These are phyloP conservation scores for Flexamia atlantica DNA, from an alignment of 2,888 invertebrate genomes.

Conservation along the genomic window DNA sequence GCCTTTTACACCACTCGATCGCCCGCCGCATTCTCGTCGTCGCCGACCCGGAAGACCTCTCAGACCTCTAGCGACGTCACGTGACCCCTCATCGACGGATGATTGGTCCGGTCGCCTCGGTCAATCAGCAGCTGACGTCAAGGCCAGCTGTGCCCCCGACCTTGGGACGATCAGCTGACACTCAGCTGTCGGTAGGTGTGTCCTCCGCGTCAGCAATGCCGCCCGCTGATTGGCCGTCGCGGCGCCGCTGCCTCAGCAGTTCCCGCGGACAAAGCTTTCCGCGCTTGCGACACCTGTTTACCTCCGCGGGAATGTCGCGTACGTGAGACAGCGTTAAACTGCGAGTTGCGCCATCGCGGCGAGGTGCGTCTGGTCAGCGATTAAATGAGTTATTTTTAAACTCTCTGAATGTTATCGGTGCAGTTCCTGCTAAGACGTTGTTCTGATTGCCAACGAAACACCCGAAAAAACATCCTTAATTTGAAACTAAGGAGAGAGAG, in stretches of 20 bases:
- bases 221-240: not conserved
- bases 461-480: no score
- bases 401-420: not conserved
- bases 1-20: not conserved
- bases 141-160: constrained; percentile 21
- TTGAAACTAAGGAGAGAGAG: no score
- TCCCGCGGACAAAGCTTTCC: constrained; percentile 16
- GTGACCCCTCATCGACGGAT: not conserved
- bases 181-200: constrained; percentile 22
- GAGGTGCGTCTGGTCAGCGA: not conserved
- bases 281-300: constrained; percentile 23
- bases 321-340: not conserved
- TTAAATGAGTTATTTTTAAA: not conserved
- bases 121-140: constrained; percentile 18
- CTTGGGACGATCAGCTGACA: constrained; percentile 16
- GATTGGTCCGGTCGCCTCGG: constrained; percentile 16
- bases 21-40: not conserved
- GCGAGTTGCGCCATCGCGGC: not conserved
- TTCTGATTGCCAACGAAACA: no score
- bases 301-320: constrained; percentile 1
- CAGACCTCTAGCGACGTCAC: not conserved
- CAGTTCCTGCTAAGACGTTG: not conserved
- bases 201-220: not conserved
- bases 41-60: constrained; percentile 13
- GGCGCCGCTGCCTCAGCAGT: constrained; percentile 18